Evolutionary conservation across 2,113 vertebrate species (phyloP).

Genomic region (Anseranas semipalmata): DNA sequence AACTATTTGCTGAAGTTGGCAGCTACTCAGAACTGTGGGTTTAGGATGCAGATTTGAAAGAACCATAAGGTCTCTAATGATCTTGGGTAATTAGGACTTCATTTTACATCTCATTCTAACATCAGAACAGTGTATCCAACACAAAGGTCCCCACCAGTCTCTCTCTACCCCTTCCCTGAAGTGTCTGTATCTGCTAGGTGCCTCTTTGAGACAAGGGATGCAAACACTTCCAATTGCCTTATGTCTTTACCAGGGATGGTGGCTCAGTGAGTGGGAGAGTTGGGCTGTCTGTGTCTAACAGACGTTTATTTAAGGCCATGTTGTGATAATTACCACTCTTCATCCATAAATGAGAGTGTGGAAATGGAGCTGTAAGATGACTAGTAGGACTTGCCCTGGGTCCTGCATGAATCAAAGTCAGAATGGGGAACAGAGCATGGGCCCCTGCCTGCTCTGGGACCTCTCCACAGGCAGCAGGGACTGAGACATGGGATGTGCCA

Average conservation of each 20-base stretch:
- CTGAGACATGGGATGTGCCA: neutral
- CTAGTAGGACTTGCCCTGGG: neutral
- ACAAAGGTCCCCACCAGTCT: neutral
- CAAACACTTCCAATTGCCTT: neutral
- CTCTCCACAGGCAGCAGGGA: neutral
- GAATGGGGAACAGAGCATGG: neutral
- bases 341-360: neutral
- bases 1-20: neutral
- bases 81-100: neutral
- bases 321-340: neutral
- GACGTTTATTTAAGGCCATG: neutral
- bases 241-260: neutral
- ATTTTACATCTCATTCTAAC: neutral
- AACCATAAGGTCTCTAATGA: neutral
- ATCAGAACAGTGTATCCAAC: neutral
- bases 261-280: neutral
- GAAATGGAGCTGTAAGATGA: neutral
- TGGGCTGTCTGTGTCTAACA: neutral
- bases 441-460: neutral
- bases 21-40: neutral
- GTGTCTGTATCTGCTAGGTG: neutral
- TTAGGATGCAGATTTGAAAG: neutral
- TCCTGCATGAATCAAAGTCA: neutral
- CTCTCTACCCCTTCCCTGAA: neutral
- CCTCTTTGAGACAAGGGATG: neutral